These are phyloP conservation scores for Odontocolon sp. DNA, from an alignment of 2,888 invertebrate genomes.

Conservation along the genomic window DNA sequence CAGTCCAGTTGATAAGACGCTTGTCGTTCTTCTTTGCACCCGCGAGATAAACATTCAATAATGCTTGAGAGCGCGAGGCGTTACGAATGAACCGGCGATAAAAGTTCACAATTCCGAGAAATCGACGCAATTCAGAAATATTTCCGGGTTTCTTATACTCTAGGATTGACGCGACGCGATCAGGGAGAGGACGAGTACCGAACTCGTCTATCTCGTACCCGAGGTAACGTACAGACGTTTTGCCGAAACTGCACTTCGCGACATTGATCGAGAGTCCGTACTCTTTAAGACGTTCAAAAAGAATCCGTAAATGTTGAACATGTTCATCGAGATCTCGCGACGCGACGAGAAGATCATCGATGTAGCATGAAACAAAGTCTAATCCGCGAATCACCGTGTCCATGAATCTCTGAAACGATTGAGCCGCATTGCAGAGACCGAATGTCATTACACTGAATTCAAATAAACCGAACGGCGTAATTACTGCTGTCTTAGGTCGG, in stretches of 20 bases:
- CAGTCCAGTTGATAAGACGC: slow-evolving; percentile 49
- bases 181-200: slow-evolving; percentile 49
- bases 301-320: slow-evolving; percentile 13
- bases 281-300: slow-evolving; percentile 22
- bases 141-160: slow-evolving; percentile 32
- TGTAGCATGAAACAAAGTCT: slow-evolving; percentile 22
- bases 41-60: slow-evolving; percentile 10
- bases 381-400: slow-evolving; percentile 26
- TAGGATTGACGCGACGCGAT: slow-evolving; percentile 48
- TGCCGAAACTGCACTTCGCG: slow-evolving; percentile 19
- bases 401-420: slow-evolving; percentile 63
- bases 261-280: slow-evolving; percentile 29
- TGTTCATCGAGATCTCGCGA: slow-evolving; percentile 11
- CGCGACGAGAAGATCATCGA: slow-evolving; percentile 43
- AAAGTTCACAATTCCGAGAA: slow-evolving; percentile 58
- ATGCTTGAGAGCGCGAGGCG: slow-evolving; percentile 37
- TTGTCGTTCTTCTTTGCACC: slow-evolving; percentile 49
- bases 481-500: slow-evolving; percentile 65
- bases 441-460: slow-evolving; percentile 73
- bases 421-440: slow-evolving; percentile 77
- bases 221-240: slow-evolving; percentile 16
- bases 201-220: slow-evolving; percentile 10
- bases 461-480: slow-evolving; percentile 66
- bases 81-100: slow-evolving; percentile 45
- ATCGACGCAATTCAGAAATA: slow-evolving; percentile 50